phyloP scores from a whole-genome alignment of 2,113 vertebrate genomes.

The Porphyrio hochstetteri region DNA sequence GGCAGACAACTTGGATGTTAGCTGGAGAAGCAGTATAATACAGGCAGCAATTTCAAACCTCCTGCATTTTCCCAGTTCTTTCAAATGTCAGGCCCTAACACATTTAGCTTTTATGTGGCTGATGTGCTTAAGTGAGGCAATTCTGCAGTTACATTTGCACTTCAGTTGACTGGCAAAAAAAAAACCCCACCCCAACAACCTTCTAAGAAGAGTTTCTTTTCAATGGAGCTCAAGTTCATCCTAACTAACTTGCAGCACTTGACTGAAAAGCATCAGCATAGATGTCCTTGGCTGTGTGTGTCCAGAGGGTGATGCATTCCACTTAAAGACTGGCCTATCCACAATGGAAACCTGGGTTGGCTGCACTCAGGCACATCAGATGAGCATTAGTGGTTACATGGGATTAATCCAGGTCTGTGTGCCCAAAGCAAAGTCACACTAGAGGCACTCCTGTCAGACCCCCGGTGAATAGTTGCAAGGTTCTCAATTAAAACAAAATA shows the following conservation, averaged over 20 bases:
- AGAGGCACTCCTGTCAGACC: background rate
- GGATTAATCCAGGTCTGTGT: background rate
- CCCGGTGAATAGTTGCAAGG: background rate
- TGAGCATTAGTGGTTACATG: background rate
- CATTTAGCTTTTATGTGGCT: conserved; percentile 13
- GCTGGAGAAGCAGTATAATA: background rate
- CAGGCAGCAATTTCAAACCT: conserved; percentile 2
- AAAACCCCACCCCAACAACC: background rate
- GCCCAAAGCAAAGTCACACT: background rate
- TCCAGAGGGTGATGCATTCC: background rate
- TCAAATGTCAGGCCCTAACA: conserved; percentile 13
- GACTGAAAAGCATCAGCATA: background rate
- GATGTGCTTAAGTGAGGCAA: conserved; percentile 14
- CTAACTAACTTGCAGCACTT: background rate
- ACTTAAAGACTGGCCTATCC: background rate
- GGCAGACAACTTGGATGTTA: background rate
- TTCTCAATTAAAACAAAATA: background rate
- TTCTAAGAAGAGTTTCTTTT: background rate
- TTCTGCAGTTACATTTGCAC: background rate
- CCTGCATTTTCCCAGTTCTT: background rate
- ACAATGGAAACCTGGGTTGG: background rate
- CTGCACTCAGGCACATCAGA: background rate
- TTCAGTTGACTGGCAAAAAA: background rate
- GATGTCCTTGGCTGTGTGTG: background rate
- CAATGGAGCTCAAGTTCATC: background rate